Evolutionary conservation across 2,888 invertebrate species (phyloP), one percentile per base, ranked within the genome.

Genomic region (Campopleginae sp.): DNA sequence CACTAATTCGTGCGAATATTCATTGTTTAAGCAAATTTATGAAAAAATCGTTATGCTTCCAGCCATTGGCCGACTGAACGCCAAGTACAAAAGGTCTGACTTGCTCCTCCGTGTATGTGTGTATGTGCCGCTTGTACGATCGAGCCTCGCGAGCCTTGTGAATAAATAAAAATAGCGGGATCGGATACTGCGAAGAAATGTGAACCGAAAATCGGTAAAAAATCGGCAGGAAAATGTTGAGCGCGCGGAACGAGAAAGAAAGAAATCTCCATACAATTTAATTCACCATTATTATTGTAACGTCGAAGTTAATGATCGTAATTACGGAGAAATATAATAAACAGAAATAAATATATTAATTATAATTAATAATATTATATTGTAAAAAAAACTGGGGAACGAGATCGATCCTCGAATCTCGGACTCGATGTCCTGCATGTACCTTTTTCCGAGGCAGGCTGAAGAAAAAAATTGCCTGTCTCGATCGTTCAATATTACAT

Each of bases 381-480:
- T 72, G 61, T 79, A 76, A 27, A 78, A 72, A 82, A 71, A 77
- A 44, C n/a, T 65, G 68, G 77, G 61, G 76, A 68, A 74, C 71
- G 84, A 78, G 83, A 78, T 80, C 33, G 74, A 58, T 46, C 38
- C 79, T 70, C 61, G 79, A 79, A 70, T 58, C 80, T 76, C 70
- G 48, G 70, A 71, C 78, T 74, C 58, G 63, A 68, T 85, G 87
- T 88, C 86, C 87, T 84, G 86, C 85, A 89, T 91, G 89, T 91
- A 90, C 88, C 89, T 89, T 90, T 88, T 86, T 90, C 89, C 87
- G 83, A 88, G 87, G 66, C 87, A 87, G 89, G 85, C 54, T 74
- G 46, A 51, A 44, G 63, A 31, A 61, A 68, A 71, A 54, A 42
- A 0, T 17, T 3, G 23, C 63, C 81, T 81, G 65, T 19, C 80